phyloP scores from a whole-genome alignment of 2,797 vertebrate genomes.

The Tadarida brasiliensis region DNA sequence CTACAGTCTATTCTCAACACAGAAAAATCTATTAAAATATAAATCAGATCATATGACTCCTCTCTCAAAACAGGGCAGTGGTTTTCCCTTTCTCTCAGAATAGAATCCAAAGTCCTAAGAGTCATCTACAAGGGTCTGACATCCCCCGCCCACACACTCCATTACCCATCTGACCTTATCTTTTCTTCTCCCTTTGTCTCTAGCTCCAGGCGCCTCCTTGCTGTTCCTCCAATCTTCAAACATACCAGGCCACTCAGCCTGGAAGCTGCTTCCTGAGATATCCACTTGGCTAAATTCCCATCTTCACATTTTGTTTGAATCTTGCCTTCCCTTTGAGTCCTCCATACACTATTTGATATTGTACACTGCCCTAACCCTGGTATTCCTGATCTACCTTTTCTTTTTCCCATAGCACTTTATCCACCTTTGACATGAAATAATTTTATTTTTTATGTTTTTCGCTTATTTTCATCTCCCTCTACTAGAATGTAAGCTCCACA shows the following conservation, averaged over 20 bases:
- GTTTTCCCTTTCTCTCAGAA: background rate
- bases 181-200: background rate
- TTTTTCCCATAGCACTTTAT: background rate
- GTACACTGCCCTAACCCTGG: background rate
- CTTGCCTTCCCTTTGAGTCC: background rate
- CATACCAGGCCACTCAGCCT: background rate
- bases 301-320: too few relatives aligned
- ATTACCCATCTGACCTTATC: background rate
- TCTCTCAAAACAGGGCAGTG: background rate
- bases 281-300: background rate
- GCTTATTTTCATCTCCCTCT: background rate
- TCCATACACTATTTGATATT: background rate
- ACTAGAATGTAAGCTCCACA: background rate
- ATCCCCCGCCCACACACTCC: accelerated
- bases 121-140: background rate
- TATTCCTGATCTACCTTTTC: background rate
- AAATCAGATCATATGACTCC: background rate
- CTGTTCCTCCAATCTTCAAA: background rate
- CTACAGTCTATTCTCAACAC: background rate
- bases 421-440: background rate
- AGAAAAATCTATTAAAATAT: background rate
- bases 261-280: background rate
- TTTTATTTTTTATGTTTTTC: background rate
- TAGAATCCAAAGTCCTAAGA: background rate
- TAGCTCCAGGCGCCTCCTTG: background rate